Conservation (phyloP, 2,797 vertebrate genomes). For the Cryptoprocta ferox region DNA sequence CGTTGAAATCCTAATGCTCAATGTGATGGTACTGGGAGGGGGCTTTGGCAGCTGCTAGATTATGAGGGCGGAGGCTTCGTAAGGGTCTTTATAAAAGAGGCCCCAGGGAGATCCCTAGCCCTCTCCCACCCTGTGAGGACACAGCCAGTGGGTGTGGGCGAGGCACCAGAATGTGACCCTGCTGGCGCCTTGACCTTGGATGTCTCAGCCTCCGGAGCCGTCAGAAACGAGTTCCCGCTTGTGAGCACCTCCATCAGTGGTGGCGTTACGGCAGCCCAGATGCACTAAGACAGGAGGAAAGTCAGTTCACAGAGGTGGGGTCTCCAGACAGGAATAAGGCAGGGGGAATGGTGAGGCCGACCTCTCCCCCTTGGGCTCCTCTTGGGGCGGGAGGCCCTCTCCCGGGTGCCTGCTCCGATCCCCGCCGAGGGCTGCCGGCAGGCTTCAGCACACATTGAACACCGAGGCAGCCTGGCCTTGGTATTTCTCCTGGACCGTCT, state of each 20-base stretch:
- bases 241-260: background rate
- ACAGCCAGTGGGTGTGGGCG: background rate
- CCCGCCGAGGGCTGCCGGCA: accelerated
- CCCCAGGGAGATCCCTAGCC: background rate
- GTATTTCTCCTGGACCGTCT: conserved; percentile 85
- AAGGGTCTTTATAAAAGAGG: background rate
- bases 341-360: too few species aligned
- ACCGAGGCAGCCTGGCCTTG: conserved; percentile 81
- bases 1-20: background rate
- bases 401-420: background rate
- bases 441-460: conserved; percentile 78
- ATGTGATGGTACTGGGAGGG: background rate
- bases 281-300: background rate
- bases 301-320: background rate
- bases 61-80: background rate
- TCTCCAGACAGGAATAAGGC: background rate
- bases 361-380: background rate
- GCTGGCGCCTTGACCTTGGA: background rate
- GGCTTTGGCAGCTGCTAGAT: background rate
- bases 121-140: background rate
- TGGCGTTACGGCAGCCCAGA: background rate
- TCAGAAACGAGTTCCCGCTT: background rate
- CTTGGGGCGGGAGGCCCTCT: background rate
- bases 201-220: background rate
- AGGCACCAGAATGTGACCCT: background rate